These are phyloP conservation scores for Papilio aristodemus DNA, from an alignment of 1,140 invertebrate species.

Conservation along the genomic window DNA sequence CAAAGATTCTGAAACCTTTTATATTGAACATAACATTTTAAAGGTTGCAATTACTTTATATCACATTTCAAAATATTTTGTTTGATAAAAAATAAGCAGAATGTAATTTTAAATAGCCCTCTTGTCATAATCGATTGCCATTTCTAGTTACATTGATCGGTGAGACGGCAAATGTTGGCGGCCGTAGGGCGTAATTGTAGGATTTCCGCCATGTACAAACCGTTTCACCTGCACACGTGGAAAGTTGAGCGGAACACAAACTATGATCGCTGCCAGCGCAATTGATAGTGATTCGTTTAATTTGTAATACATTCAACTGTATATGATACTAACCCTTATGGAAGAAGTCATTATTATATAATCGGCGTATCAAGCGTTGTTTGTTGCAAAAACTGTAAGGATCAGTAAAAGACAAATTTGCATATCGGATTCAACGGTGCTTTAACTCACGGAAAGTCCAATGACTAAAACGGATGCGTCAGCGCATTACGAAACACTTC, in stretches of 20 bases:
- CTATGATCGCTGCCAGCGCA: not conserved
- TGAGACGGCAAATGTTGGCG: not conserved
- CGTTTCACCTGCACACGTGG: constrained; percentile 25
- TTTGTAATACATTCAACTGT: not conserved
- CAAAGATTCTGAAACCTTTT: too few relatives aligned
- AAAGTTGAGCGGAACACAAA: constrained; percentile 26
- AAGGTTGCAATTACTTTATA: too few relatives aligned
- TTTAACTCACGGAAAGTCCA: constrained; percentile 4
- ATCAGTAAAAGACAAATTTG: too few relatives aligned
- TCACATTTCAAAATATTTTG: too few relatives aligned
- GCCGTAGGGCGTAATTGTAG: constrained; percentile 27
- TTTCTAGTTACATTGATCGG: constrained; percentile 6
- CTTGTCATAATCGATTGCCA: not conserved
- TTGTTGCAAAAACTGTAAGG: not conserved
- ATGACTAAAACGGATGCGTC: not conserved
- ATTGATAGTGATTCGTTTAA: not conserved
- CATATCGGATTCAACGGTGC: not conserved
- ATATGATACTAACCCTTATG: not conserved
- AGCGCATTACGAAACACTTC: not conserved
- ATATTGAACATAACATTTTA: too few relatives aligned
- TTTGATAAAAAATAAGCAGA: too few relatives aligned
- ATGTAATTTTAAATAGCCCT: not conserved
- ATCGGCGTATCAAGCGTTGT: not conserved
- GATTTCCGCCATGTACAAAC: constrained; percentile 24
- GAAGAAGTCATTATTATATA: too few relatives aligned